Base-by-base conservation (phyloP, 2,888 invertebrate species). In the Aquatica leii region DNA sequence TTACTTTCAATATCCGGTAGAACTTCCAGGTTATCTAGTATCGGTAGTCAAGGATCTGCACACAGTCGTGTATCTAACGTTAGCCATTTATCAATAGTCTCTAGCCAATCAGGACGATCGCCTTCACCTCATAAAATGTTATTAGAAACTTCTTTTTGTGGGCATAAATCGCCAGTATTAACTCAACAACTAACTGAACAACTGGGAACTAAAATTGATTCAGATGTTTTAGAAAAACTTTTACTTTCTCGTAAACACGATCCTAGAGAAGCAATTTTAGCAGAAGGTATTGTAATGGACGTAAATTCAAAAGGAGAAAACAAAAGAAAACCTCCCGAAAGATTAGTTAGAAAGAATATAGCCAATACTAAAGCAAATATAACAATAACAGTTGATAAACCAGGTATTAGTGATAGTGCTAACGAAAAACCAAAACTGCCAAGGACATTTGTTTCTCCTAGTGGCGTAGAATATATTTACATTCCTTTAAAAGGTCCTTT, bases 51-150 rank as follows among this genome's bases (percentile, higher is more conserved):
- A 79, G 90, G 91, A 50, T 78, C 78, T 1, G 78, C 77, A 31
- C 80, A 81, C 20, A 82, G 82, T 70, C 75, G 82, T 11, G 66
- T 83, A 53, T 82, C 82, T 79, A 86, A 86, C 12, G 83, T 85
- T 3, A 86, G 86, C 70, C 85, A 85, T 64, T 76, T 86, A 48
- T 87, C 86, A 1, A 84, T 85, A 15, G 79, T 85, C 46, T 86
- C 86, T 1, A 85, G 84, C 1, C 85, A 83, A 59, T 86, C 87
- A 11, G 78, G 77, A 12, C 77, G 77, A 40, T 77, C 83, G 17
- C 94, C 95, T 1, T 94, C 94, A 11, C 95, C 95, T n/a, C 94
- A 95, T 83, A 92, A 91, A 80, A 93, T 94, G 89, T 84, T 94
- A 58, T 84, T 95, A 62, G 95, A 95, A 82, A 95, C 95, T 0